Conservation (phyloP, 64 coral and sea anemone species). For the Pocillopora verrucosa region DNA sequence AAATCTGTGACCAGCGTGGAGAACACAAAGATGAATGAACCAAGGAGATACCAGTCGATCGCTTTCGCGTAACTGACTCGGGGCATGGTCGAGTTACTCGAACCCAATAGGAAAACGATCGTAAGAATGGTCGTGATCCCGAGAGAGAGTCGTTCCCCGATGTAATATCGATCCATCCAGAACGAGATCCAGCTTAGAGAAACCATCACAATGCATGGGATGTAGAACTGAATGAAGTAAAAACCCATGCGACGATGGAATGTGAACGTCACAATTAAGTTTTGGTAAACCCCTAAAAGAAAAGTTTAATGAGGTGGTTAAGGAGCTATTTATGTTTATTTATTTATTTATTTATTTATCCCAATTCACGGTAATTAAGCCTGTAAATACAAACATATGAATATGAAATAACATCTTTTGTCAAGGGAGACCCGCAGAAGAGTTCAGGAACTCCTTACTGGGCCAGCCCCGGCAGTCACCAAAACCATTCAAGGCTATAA, state of each 20-base stretch:
- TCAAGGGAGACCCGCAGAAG: too few species aligned
- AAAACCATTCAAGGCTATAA: too few species aligned
- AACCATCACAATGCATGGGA: constrained; percentile 91
- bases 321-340: background rate
- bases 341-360: too few species aligned
- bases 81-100: constrained; percentile 93
- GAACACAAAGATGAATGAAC: constrained; percentile 90
- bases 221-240: constrained; percentile 89
- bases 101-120: constrained; percentile 89
- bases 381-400: too few species aligned
- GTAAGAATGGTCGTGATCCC: constrained; percentile 89
- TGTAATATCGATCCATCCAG: constrained; percentile 94
- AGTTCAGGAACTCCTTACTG: too few species aligned
- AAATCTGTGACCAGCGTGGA: constrained; percentile 89
- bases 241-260: constrained; percentile 89
- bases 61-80: constrained; percentile 92
- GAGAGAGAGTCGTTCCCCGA: constrained; percentile 85
- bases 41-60: constrained; percentile 91
- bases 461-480: too few species aligned
- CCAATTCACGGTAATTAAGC: too few species aligned
- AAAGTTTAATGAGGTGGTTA: background rate
- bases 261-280: constrained; percentile 74
- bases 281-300: constrained; percentile 72
- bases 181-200: constrained; percentile 88
- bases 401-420: too few species aligned